These are phyloP conservation scores for Aphelocoma coerulescens DNA, from an alignment of 2,113 vertebrate species.

Conservation along the genomic window DNA sequence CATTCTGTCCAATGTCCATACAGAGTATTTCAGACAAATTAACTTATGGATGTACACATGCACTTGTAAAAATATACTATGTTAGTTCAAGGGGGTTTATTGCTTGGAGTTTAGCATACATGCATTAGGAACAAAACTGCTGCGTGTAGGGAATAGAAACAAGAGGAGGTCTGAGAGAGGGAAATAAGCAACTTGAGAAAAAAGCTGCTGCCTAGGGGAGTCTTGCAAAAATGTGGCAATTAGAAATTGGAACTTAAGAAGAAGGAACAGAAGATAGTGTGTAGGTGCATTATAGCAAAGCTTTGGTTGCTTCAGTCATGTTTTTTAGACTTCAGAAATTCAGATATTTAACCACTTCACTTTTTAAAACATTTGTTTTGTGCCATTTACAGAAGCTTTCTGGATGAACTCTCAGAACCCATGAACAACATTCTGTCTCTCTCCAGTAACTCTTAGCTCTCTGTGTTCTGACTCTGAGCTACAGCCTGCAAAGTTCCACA, in stretches of 20 bases:
- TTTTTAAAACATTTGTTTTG: not conserved
- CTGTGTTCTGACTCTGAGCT: not conserved
- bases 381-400: not conserved
- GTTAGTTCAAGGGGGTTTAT: not conserved
- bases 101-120: not conserved
- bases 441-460: not conserved
- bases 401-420: not conserved
- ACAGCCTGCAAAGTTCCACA: rapidly evolving
- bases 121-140: constrained; percentile 10
- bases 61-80: not conserved
- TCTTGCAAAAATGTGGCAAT: constrained; percentile 7
- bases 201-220: not conserved
- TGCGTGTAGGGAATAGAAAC: not conserved
- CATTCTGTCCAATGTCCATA: not conserved
- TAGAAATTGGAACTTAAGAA: constrained; percentile 60
- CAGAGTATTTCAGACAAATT: not conserved
- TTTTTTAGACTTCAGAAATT: constrained; percentile 43
- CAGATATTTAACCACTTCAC: constrained; percentile 25
- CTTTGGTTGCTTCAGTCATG: constrained; percentile 23
- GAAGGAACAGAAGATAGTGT: constrained; percentile 33
- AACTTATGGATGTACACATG: not conserved
- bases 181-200: constrained; percentile 35
- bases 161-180: constrained; percentile 15
- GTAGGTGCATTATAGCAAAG: constrained; percentile 33
- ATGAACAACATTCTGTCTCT: not conserved